These are phyloP conservation scores for Sesia bembeciformis DNA, from an alignment of 2,888 invertebrate genomes.

Conservation along the genomic window DNA sequence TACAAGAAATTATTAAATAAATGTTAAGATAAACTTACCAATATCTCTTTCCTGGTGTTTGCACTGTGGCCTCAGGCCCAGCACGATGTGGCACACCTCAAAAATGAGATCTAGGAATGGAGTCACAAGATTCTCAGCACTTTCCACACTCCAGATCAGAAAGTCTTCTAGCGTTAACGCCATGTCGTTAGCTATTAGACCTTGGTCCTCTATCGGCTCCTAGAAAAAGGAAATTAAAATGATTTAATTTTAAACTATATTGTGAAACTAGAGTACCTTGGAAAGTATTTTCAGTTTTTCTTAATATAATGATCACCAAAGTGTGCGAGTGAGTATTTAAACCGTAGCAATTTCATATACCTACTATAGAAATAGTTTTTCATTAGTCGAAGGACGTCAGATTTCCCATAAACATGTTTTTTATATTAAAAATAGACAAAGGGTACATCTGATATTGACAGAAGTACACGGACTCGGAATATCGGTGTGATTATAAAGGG, in stretches of 20 bases:
- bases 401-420: too few species aligned
- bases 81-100: constrained; percentile 89
- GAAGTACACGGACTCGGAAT: too few species aligned
- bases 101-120: constrained; percentile 82
- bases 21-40: constrained; percentile 45
- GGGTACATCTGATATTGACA: too few species aligned
- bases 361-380: too few species aligned
- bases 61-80: constrained; percentile 87
- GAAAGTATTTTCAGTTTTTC: constrained; percentile 5
- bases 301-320: too few species aligned
- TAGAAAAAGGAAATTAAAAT: neutral
- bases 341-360: too few species aligned
- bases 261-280: neutral
- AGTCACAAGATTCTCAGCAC: constrained; percentile 77
- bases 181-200: constrained; percentile 27
- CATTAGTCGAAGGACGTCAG: too few species aligned
- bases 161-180: constrained; percentile 84
- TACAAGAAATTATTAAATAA: too few species aligned
- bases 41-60: constrained; percentile 87
- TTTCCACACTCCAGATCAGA: constrained; percentile 88
- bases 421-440: too few species aligned
- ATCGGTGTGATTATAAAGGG: too few species aligned
- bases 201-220: constrained; percentile 14
- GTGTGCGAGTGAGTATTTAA: too few species aligned
- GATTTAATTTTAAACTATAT: neutral